phyloP scores from a whole-genome alignment of 2,888 invertebrate genomes.

The Torymus tubicola region DNA sequence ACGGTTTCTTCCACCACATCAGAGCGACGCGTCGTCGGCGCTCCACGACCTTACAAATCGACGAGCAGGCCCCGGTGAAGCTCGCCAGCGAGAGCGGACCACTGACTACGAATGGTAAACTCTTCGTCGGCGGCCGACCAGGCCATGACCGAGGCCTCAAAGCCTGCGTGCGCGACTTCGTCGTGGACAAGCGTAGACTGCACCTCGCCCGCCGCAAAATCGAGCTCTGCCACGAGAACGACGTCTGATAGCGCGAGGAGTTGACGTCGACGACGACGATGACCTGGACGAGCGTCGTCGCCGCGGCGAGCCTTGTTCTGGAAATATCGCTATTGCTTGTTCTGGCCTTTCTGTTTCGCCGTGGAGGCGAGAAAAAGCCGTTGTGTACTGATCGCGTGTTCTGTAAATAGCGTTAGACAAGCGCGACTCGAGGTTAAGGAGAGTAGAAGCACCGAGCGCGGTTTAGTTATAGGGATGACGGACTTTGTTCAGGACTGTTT shows the following conservation, averaged over 20 bases:
- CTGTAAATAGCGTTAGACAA: too few species aligned
- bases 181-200: slow-evolving; percentile 72
- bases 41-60: slow-evolving; percentile 71
- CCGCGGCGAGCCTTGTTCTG: slow-evolving; percentile 18
- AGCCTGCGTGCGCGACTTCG: slow-evolving; percentile 73
- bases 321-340: slow-evolving; percentile 8
- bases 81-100: slow-evolving; percentile 68
- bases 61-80: slow-evolving; percentile 68
- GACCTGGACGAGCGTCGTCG: too few species aligned
- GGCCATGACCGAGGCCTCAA: slow-evolving; percentile 72
- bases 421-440: too few species aligned
- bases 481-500: too few species aligned
- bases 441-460: too few species aligned
- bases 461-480: too few species aligned
- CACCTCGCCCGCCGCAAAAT: slow-evolving; percentile 72
- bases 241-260: slow-evolving; percentile 70
- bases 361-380: too few species aligned
- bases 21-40: slow-evolving; percentile 70
- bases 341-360: background rate
- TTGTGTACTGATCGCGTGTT: too few species aligned
- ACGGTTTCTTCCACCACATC: slow-evolving; percentile 73
- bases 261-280: too few species aligned
- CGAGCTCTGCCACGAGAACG: slow-evolving; percentile 74
- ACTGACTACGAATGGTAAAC: slow-evolving; percentile 73
- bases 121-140: slow-evolving; percentile 74